Evolutionary conservation across 1,140 invertebrate species (phyloP).

Genomic region (Drosophila orosa): DNA sequence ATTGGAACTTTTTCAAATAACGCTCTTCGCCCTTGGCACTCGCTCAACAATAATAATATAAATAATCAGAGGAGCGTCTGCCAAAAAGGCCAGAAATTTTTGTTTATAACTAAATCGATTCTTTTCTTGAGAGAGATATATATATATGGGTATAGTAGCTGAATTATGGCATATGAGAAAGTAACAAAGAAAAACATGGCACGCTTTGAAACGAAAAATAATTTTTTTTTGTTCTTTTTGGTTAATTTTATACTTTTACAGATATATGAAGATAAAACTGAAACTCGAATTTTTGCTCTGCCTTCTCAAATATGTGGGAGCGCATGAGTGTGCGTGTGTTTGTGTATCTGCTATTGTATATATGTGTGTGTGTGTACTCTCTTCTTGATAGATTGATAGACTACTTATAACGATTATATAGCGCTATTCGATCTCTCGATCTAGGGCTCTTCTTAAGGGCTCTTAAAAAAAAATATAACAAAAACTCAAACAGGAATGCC

Average conservation of each 20-base stretch:
- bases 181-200: slow-evolving; percentile 67
- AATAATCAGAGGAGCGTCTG: slow-evolving; percentile 5
- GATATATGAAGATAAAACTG: slow-evolving; percentile 37
- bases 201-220: slow-evolving; percentile 58
- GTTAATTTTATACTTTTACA: slow-evolving; percentile 31
- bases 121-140: slow-evolving; percentile 29
- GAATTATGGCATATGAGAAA: slow-evolving; percentile 44
- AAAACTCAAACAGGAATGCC: background rate
- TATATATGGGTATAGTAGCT: slow-evolving; percentile 28
- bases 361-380: slow-evolving; percentile 34
- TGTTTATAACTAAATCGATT: slow-evolving; percentile 18
- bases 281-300: slow-evolving; percentile 32
- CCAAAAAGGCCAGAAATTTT: slow-evolving; percentile 24
- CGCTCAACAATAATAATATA: slow-evolving; percentile 18
- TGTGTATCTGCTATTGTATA: slow-evolving; percentile 25
- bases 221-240: slow-evolving; percentile 24
- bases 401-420: slow-evolving; percentile 63
- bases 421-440: slow-evolving; percentile 44
- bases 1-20: slow-evolving; percentile 74
- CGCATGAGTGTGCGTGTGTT: slow-evolving; percentile 36
- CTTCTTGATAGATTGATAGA: slow-evolving; percentile 37
- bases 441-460: slow-evolving; percentile 61
- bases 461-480: slow-evolving; percentile 69
- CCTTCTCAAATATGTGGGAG: slow-evolving; percentile 43
- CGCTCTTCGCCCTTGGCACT: slow-evolving; percentile 43